Percentiles rank a stretch among this genome's conserved stretches.
Evolutionary conservation across 2,797 vertebrate species (phyloP).

Genomic region (Sebastes cheni): DNA sequence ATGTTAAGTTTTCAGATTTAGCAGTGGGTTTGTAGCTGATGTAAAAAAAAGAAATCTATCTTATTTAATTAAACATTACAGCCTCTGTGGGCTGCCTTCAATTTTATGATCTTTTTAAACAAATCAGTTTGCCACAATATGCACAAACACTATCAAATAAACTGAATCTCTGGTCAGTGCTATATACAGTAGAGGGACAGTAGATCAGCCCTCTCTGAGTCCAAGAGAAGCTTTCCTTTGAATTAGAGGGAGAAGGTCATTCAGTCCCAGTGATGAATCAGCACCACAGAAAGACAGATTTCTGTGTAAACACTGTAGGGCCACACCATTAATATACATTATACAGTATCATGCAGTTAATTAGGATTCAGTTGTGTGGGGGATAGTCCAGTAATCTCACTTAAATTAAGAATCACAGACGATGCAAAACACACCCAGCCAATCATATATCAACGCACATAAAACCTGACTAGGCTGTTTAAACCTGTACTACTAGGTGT

Average conservation of each 20-base stretch:
- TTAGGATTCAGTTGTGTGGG: neutral
- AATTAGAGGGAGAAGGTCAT: constrained; percentile 2
- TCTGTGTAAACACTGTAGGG: constrained; percentile 6
- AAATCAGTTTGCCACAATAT: neutral
- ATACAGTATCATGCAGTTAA: constrained; percentile 1
- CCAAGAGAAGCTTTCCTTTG: neutral
- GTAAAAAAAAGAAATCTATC: neutral
- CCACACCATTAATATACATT: constrained; percentile 18
- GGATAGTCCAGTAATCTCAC: neutral
- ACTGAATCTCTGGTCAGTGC: neutral
- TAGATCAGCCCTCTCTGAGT: neutral
- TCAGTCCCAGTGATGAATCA: constrained; percentile 12
- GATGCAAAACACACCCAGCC: neutral
- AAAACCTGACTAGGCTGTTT: neutral
- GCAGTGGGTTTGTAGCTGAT: neutral
- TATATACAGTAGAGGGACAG: neutral
- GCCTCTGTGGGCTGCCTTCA: neutral
- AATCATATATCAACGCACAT: constrained; percentile 14
- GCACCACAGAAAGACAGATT: constrained; percentile 13
- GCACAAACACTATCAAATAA: neutral
- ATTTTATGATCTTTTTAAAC: neutral
- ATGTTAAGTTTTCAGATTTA: neutral
- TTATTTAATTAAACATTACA: neutral
- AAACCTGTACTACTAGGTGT: neutral
- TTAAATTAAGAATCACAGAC: constrained; percentile 6